phyloP scores from a whole-genome alignment of 2,797 vertebrate genomes.

The Catamblyrhynchus diadema region DNA sequence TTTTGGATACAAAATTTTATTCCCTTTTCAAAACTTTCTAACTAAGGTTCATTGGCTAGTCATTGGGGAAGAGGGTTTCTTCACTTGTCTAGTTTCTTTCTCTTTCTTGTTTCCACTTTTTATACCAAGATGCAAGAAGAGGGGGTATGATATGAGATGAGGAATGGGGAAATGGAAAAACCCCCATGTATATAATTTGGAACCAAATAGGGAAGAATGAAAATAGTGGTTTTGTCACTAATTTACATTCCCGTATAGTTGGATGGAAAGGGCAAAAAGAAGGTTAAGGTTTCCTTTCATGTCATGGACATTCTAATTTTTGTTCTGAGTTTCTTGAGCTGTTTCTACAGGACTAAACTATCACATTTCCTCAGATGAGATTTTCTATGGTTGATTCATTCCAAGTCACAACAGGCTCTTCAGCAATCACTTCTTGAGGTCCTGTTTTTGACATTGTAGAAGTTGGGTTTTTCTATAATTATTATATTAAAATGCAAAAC shows the following conservation, averaged over 20 bases:
- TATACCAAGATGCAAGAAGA: background rate
- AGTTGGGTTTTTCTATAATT: background rate
- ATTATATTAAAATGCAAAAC: background rate
- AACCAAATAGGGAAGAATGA: background rate
- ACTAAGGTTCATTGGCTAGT: background rate
- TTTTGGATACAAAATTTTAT: background rate
- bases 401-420: background rate
- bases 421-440: background rate
- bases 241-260: background rate
- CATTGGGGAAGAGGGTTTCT: background rate
- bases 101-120: background rate
- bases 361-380: background rate
- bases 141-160: background rate
- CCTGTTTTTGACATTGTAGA: background rate
- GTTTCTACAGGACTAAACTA: background rate
- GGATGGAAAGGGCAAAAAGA: background rate
- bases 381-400: background rate
- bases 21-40: background rate
- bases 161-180: background rate
- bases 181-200: fast-evolving
- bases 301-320: background rate
- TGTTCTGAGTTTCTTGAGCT: background rate
- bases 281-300: background rate
- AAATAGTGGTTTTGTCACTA: background rate
- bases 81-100: background rate